A percentile compares a stretch with the other conserved stretches of the same genome.
Conservation (phyloP, 2,797 vertebrate species). For the Micromesistius poutassou region DNA sequence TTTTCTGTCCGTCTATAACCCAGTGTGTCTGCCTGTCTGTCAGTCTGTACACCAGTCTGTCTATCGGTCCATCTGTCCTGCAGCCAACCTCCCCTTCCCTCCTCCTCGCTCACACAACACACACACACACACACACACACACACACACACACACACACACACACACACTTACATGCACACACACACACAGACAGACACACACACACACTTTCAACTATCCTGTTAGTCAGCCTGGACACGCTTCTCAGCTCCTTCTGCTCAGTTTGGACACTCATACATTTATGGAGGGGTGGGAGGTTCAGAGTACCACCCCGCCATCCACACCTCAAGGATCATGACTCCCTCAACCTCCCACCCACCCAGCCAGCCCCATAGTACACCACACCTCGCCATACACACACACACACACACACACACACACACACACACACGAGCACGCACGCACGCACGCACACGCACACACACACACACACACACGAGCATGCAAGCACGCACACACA, state of each 20-base stretch:
- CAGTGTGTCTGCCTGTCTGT: neutral
- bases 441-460: neutral
- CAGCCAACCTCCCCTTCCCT: no score
- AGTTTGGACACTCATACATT: slow-evolving; percentile 76
- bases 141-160: no score
- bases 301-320: slow-evolving; percentile 57
- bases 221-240: slow-evolving; percentile 65
- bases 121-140: neutral
- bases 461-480: no score
- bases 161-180: no score
- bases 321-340: neutral
- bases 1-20: neutral
- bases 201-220: slow-evolving; percentile 42
- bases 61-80: neutral
- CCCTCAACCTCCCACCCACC: neutral
- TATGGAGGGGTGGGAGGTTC: slow-evolving; percentile 71
- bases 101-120: no score
- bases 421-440: slow-evolving; percentile 2
- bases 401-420: slow-evolving; percentile 12
- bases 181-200: neutral
- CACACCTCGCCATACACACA: slow-evolving; percentile 2
- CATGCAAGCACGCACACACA: no score
- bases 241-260: slow-evolving; percentile 66
- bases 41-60: neutral
- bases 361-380: neutral